These are phyloP conservation scores for Odontesthes bonariensis DNA, from an alignment of 2,113 vertebrate genomes.

Conservation along the genomic window DNA sequence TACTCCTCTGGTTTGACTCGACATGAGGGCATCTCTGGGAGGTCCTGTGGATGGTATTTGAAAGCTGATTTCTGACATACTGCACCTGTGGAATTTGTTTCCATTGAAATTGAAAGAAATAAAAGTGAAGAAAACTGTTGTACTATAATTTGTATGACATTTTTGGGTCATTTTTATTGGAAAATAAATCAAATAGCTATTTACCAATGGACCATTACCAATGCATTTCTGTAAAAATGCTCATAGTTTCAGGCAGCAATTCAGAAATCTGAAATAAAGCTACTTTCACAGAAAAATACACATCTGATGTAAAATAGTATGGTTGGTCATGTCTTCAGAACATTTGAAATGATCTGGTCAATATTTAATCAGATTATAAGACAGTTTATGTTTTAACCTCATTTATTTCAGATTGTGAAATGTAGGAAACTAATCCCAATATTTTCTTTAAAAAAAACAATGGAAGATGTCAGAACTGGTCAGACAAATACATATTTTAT, in stretches of 20 bases:
- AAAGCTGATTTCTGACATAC: conserved; percentile 73
- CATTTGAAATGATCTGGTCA: not conserved
- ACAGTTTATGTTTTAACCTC: conserved; percentile 12
- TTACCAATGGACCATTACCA: too few relatives aligned
- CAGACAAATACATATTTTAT: not conserved
- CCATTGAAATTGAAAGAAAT: not conserved
- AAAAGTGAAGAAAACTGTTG: not conserved
- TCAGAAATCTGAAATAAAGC: too few relatives aligned
- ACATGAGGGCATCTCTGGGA: conserved; percentile 87
- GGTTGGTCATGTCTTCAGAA: not conserved
- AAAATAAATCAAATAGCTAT: not conserved
- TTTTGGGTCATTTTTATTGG: not conserved
- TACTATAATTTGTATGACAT: too few relatives aligned
- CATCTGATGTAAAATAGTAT: not conserved
- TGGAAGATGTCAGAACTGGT: conserved; percentile 7
- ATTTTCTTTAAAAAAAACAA: not conserved
- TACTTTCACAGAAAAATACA: not conserved
- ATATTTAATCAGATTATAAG: conserved; percentile 10
- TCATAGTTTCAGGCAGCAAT: too few relatives aligned
- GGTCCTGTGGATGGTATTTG: conserved; percentile 55
- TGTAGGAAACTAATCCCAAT: not conserved
- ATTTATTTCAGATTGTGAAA: not conserved
- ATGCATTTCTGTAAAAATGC: too few relatives aligned
- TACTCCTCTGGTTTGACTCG: conserved; percentile 87
- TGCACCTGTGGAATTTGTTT: conserved; percentile 67